Base-by-base conservation (phyloP, 2,113 vertebrate genomes). In the Rhombomys opimus region DNA sequence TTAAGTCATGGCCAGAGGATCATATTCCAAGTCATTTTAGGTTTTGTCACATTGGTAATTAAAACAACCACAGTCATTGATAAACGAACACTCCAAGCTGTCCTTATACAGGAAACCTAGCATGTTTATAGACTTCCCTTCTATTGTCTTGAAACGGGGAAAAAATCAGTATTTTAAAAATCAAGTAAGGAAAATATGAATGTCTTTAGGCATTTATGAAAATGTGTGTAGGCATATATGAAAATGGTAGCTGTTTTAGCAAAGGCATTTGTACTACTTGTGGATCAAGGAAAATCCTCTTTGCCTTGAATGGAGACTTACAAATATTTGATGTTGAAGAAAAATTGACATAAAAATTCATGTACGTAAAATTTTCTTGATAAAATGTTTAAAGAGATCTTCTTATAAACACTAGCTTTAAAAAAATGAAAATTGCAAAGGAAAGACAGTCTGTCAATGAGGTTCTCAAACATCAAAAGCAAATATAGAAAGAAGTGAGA, bases 401-500 rank as follows among this genome's bases (percentile, higher is more conserved):
- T 41, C 81, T 63, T 85, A 41, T 46, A 85, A 85, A 27, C 59
- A 85, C 38, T 46, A 11, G n/a, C n/a, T 85, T 84, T 61, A 63
- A 84, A 84, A 61, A 41, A 87, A 38, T n/a, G 38, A 88, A 32
- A 41, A 41, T 78, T 94, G 70, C 11, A 81, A 68, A 86, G 1
- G 8, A 80, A 92, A 75, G 23, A 67, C 7, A 85, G 77, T 75
- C 59, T 91, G 1, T 86, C 32, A 57, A 35, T 73, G 57, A 22
- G 75, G 6, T 95, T 89, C 32, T 94, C 57, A 75, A 67, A 32
- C 41, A 25, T 87, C 80, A 89, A 91, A 59, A 61, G 46, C 68
- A 84, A 86, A 72, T 76, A 87, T 52, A 81, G 73, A 81, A 65
- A 25, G 90, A 6, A 32, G 30, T 50, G 22, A 25, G 73, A 72